Evolutionary conservation across 2,113 vertebrate genomes (phyloP), one percentile per base, ranked within the genome.

Genomic region (Vidua chalybeata): DNA sequence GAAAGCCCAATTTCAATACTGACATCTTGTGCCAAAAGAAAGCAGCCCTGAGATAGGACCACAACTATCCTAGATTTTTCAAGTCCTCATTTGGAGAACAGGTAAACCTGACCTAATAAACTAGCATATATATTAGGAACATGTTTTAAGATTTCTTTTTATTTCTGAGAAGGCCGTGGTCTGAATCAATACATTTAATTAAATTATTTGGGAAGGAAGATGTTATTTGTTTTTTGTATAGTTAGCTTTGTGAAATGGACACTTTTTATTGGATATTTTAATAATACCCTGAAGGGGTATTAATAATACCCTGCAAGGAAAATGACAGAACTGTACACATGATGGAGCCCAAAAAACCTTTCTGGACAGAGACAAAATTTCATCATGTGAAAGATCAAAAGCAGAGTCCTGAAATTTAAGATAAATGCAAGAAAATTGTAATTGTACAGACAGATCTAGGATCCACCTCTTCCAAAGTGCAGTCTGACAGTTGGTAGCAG

Each of bases 131-230:
- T 41, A 84, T 82, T 63, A 71, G 24, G 18, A 77, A 52, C 1
- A 14, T 19, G 15, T 49, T 90, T 85, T 61, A 83, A 73, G 55
- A 19, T 68, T 72, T 91, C 8, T 46, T 54, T 48, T 78, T 48
- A 71, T 93, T 63, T n/a, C 45, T 64, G 37, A 61, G 27, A 43
- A 7, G 1, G 11, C 86, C 20, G 83, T 63, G 14, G 22, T 76
- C 52, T 64, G 27, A 79, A 63, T 51, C n/a, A 51, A 31, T 46
- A 27, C 0, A 7, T 64, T 55, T 86, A 74, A 73, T 72, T 21
- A 31, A 79, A 67, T 51, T 5, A 45, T 80, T 66, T 2, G 10
- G 6, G 33, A n/a, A 5, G 7, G 3, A 3, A 10, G 1, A 1
- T 3, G 5, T 21, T 55, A 18, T 39, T 84, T 72, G 8, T 1